phyloP scores from a whole-genome alignment of 2,113 vertebrate genomes.

The Melozone crissalis region DNA sequence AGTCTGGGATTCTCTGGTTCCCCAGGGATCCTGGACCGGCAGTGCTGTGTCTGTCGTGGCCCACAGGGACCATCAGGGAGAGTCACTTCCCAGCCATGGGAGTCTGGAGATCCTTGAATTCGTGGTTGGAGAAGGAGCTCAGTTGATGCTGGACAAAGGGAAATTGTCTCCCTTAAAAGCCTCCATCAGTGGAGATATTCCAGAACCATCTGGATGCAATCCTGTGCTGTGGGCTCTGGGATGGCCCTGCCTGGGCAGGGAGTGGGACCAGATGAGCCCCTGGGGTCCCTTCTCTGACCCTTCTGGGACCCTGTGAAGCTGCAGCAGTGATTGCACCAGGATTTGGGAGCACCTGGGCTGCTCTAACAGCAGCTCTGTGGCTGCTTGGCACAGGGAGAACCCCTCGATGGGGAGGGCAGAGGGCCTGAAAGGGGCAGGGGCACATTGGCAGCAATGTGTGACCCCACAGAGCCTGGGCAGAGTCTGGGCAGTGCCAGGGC shows the following conservation, averaged over 20 bases:
- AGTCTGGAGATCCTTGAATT: background rate
- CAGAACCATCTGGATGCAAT: background rate
- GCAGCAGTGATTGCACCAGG: background rate
- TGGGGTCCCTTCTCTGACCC: background rate
- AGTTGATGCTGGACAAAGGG: background rate
- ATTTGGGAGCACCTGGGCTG: rapidly evolving
- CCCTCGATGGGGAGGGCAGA: background rate
- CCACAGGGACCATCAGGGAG: background rate
- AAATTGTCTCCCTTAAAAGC: background rate
- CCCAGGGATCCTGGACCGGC: background rate
- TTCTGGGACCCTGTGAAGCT: background rate
- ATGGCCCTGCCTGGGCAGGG: background rate
- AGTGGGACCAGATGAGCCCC: background rate
- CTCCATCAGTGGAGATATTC: background rate
- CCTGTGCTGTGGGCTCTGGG: background rate
- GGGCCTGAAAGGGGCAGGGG: background rate
- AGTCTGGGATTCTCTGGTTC: background rate
- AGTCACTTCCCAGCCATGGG: rapidly evolving
- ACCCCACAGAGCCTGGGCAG: background rate
- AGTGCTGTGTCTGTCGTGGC: rapidly evolving
- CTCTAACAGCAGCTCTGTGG: background rate
- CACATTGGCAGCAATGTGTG: rapidly evolving
- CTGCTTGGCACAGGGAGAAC: background rate
- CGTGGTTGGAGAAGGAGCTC: background rate
- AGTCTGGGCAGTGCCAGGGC: background rate